A percentile compares a stretch with the other conserved stretches of the same genome.
These are phyloP conservation scores for Dorcus parallelipipedus DNA, from an alignment of 2,888 invertebrate genomes.

Conservation along the genomic window DNA sequence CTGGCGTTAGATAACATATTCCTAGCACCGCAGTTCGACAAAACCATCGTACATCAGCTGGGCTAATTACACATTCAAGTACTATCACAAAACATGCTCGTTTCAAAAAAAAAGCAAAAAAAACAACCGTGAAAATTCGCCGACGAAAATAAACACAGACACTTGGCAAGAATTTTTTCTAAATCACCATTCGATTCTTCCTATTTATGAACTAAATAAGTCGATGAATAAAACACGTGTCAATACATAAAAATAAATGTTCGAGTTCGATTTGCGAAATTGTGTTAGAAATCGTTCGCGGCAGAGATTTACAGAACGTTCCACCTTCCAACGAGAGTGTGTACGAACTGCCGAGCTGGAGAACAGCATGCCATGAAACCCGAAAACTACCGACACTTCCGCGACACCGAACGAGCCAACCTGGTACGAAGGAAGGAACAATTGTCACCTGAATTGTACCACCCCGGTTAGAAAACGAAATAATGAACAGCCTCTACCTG, in stretches of 20 bases:
- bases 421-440: constrained; percentile 16
- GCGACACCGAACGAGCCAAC: constrained; percentile 16
- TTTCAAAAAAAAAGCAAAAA: constrained; percentile 9
- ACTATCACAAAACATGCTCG: constrained; percentile 2
- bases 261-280: constrained; percentile 5
- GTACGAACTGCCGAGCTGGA: constrained; percentile 39
- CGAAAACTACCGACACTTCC: constrained; percentile 33
- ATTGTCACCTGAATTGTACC: constrained; percentile 23
- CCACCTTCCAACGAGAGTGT: constrained; percentile 29
- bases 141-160: too few relatives aligned
- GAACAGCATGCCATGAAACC: constrained; percentile 40
- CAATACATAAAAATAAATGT: neutral
- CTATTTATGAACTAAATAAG: neutral
- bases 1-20: constrained; percentile 39
- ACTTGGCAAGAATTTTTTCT: too few relatives aligned
- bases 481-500: constrained; percentile 17
- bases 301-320: neutral
- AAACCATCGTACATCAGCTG: constrained; percentile 30
- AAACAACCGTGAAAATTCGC: neutral
- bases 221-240: neutral
- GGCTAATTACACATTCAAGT: neutral
- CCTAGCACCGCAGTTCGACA: constrained; percentile 27
- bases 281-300: constrained; percentile 8
- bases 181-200: too few relatives aligned
- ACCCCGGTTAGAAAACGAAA: constrained; percentile 14